Conservation (phyloP, 2,797 vertebrate genomes). For the Oryzias dopingdopingensis region DNA sequence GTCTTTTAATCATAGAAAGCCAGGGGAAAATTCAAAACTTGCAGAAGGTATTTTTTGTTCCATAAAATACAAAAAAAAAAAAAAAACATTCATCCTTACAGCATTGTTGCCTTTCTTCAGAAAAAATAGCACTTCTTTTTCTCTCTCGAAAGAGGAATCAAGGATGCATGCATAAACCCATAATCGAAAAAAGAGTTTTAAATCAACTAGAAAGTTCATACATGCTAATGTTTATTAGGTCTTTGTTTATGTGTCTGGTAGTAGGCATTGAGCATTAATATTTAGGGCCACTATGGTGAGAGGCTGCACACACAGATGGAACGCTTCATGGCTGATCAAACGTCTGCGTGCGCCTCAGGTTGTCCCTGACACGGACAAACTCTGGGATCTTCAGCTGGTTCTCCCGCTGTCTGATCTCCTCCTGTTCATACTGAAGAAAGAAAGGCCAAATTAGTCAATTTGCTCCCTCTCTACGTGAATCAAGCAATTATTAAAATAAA, state of each 20-base stretch:
- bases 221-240: constrained; percentile 9
- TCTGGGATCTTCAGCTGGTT: constrained; percentile 74
- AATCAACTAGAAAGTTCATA: constrained; percentile 2
- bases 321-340: constrained; percentile 41
- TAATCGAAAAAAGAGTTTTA: constrained; percentile 5
- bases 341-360: constrained; percentile 71
- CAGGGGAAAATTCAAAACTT: constrained; percentile 16
- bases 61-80: constrained; percentile 31
- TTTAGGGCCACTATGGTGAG: constrained; percentile 54
- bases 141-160: constrained; percentile 12
- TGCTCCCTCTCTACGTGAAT: background rate
- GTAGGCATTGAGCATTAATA: constrained; percentile 20
- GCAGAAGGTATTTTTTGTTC: constrained; percentile 9
- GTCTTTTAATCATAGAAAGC: constrained; percentile 9
- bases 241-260: constrained; percentile 6
- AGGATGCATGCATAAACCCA: constrained; percentile 5
- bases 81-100: constrained; percentile 12
- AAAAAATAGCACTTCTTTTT: constrained; percentile 16
- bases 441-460: background rate
- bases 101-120: background rate
- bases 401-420: constrained; percentile 70
- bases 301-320: constrained; percentile 42
- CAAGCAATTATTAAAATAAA: no score
- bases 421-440: constrained; percentile 72
- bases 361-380: constrained; percentile 78